Evolutionary conservation across 2,113 vertebrate species (phyloP).

Genomic region (Pseudorasbora parva): DNA sequence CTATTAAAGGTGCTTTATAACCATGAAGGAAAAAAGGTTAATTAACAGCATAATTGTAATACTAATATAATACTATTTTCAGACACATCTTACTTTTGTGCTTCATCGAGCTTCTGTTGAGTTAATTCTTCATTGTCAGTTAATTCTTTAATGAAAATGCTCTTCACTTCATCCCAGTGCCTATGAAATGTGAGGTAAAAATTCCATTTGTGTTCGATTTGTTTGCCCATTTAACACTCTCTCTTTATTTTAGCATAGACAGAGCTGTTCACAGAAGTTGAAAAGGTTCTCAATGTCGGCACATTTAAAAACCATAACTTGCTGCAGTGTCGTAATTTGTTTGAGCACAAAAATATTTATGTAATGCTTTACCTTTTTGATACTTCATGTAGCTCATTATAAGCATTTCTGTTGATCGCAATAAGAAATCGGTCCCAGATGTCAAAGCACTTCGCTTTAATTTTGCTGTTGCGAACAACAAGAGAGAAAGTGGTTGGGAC

Average conservation of each 20-base stretch:
- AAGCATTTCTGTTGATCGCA: not conserved
- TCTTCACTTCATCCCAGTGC: not conserved
- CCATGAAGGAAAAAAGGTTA: not conserved
- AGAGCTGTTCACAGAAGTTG: too few relatives aligned
- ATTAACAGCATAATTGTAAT: not conserved
- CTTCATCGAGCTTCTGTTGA: slow-evolving; percentile 14
- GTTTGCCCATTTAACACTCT: not conserved
- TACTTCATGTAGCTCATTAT: too few relatives aligned
- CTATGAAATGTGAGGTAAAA: not conserved
- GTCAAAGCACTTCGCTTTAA: slow-evolving; percentile 3
- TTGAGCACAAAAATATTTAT: not conserved
- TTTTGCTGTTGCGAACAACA: not conserved
- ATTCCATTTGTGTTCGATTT: not conserved
- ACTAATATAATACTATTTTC: not conserved
- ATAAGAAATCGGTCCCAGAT: not conserved
- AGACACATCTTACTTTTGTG: slow-evolving; percentile 28
- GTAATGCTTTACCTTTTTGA: not conserved
- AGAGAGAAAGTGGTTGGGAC: not conserved
- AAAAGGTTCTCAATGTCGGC: too few relatives aligned
- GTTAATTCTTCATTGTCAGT: slow-evolving; percentile 1
- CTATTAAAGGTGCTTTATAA: not conserved
- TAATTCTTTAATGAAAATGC: slow-evolving; percentile 7
- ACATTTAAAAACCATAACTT: too few relatives aligned
- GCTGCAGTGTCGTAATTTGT: too few relatives aligned
- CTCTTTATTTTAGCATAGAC: not conserved